phyloP scores from a whole-genome alignment of 2,888 invertebrate genomes.

The Phengaris arion region DNA sequence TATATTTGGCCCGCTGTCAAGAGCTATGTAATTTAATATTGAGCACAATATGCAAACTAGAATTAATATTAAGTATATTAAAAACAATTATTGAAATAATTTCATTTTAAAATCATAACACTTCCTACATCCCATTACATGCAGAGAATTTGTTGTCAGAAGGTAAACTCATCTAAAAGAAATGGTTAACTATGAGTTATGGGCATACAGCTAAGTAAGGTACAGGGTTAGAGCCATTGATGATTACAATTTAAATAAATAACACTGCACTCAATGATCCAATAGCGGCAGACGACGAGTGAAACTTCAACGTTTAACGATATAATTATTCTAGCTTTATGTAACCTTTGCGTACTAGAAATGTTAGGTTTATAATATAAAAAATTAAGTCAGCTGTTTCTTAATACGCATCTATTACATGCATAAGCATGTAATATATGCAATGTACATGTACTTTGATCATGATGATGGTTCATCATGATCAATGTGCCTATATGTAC shows the following conservation, averaged over 20 bases:
- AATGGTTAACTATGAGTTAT: neutral
- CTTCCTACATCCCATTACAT: neutral
- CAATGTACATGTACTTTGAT: too few relatives aligned
- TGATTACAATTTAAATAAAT: too few relatives aligned
- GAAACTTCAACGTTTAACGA: too few relatives aligned
- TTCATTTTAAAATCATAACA: neutral
- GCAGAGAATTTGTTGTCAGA: neutral
- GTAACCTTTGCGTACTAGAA: neutral
- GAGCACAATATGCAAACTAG: neutral
- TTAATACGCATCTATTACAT: neutral
- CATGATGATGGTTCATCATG: neutral
- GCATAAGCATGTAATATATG: too few relatives aligned
- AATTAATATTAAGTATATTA: neutral
- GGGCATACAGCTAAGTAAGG: too few relatives aligned
- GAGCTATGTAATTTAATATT: conserved; percentile 52
- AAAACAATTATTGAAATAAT: neutral
- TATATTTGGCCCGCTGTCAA: conserved; percentile 65
- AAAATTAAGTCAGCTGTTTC: neutral
- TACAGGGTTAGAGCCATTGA: too few relatives aligned
- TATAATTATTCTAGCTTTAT: too few relatives aligned
- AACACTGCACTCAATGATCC: too few relatives aligned
- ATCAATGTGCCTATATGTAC: neutral
- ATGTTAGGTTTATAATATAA: neutral
- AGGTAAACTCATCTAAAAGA: neutral
- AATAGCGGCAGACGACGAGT: too few relatives aligned